Conservation (phyloP, 2,888 invertebrate genomes). For the Acleris sparsana region DNA sequence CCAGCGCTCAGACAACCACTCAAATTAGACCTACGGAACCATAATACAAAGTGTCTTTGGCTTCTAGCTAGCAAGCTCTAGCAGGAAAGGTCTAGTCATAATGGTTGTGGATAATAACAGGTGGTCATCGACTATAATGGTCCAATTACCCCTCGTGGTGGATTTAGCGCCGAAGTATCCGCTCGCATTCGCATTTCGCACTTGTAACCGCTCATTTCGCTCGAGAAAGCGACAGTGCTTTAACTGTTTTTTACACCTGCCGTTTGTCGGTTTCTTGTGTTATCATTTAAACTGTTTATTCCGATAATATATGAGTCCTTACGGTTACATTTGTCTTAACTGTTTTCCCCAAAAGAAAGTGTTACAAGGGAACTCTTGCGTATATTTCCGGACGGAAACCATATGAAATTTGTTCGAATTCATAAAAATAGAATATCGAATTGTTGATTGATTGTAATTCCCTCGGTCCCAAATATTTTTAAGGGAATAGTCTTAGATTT, state of each 20-base stretch:
- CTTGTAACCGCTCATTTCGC: slow-evolving; percentile 36
- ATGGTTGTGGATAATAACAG: slow-evolving; percentile 40
- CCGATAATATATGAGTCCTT: slow-evolving; percentile 4
- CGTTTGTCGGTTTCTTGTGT: slow-evolving; percentile 38
- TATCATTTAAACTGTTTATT: slow-evolving; percentile 36
- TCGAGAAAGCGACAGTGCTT: slow-evolving; percentile 42
- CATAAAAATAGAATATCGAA: no score
- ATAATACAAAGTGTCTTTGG: not conserved
- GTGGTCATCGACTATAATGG: slow-evolving; percentile 45
- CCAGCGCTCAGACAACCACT: slow-evolving; percentile 39
- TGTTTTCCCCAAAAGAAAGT: slow-evolving; percentile 2
- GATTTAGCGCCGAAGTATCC: slow-evolving; percentile 39
- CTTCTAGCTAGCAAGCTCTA: not conserved
- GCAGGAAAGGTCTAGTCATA: slow-evolving; percentile 31
- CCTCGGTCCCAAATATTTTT: no score
- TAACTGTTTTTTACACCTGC: slow-evolving; percentile 32
- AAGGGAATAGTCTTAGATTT: no score
- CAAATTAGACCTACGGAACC: slow-evolving; percentile 37
- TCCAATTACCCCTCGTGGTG: slow-evolving; percentile 40
- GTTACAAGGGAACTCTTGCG: no score
- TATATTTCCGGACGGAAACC: no score
- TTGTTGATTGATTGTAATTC: no score
- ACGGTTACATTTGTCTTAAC: slow-evolving; percentile 4
- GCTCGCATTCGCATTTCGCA: slow-evolving; percentile 36
- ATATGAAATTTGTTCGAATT: no score